Conservation (phyloP, 2,113 vertebrate species). For the Pyrgilauda ruficollis region DNA sequence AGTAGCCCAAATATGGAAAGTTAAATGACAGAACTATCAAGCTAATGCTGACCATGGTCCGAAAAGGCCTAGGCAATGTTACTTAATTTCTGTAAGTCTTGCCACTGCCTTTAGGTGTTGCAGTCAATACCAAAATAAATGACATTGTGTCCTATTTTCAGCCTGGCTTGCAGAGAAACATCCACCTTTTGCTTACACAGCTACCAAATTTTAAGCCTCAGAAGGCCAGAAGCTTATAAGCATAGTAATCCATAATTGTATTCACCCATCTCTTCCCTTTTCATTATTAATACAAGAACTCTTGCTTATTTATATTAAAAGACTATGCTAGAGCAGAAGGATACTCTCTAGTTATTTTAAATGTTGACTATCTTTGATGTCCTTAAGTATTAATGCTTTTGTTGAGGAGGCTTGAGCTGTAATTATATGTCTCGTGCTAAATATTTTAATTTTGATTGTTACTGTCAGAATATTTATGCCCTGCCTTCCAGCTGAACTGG, state of each 20-base stretch:
- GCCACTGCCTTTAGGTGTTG: neutral
- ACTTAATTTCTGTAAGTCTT: neutral
- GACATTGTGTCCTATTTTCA: neutral
- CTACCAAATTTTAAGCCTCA: neutral
- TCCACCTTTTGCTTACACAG: neutral
- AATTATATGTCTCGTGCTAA: neutral
- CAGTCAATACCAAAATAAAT: neutral
- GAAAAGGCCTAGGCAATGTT: neutral
- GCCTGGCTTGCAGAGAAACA: neutral
- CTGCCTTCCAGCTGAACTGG: neutral
- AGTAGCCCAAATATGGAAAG: neutral
- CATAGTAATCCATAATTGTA: neutral
- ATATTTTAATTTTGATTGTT: slow-evolving; percentile 4
- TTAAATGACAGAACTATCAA: neutral
- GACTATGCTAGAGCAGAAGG: neutral
- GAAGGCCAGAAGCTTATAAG: neutral
- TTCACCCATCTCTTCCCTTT: neutral
- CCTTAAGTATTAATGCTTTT: neutral
- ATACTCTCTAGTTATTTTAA: neutral
- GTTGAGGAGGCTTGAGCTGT: neutral
- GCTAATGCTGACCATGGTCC: neutral
- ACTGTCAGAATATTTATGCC: neutral
- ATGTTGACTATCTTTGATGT: neutral
- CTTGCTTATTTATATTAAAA: neutral
- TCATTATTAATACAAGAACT: neutral